A percentile compares a stretch with the other conserved stretches of the same genome.
Conservation (phyloP, 2,797 vertebrate genomes). For the Sphenodon punctatus region DNA sequence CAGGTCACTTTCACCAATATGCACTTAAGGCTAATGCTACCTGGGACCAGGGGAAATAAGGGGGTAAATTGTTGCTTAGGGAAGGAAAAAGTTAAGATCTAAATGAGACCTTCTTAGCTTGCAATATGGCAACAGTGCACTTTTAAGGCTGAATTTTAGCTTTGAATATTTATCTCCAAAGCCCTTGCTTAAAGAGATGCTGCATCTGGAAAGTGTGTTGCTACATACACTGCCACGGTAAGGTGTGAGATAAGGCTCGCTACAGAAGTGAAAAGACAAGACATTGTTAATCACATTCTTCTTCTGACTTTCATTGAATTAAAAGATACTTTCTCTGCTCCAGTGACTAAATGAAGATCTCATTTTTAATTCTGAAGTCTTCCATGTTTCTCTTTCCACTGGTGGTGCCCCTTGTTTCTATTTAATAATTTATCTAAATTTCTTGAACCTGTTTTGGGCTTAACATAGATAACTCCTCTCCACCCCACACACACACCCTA, state of each 20-base stretch:
- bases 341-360: slow-evolving; percentile 61
- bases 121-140: slow-evolving; percentile 62
- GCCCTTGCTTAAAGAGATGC: slow-evolving; percentile 69
- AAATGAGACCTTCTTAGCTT: slow-evolving; percentile 48
- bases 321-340: slow-evolving; percentile 58
- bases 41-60: slow-evolving; percentile 49
- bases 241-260: slow-evolving; percentile 40
- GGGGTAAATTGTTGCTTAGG: slow-evolving; percentile 31
- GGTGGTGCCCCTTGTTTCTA: slow-evolving; percentile 59
- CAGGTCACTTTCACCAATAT: slow-evolving; percentile 63
- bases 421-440: slow-evolving; percentile 28
- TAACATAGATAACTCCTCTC: slow-evolving; percentile 62
- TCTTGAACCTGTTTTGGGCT: slow-evolving; percentile 54
- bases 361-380: slow-evolving; percentile 77
- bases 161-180: slow-evolving; percentile 63
- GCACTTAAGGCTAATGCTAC: slow-evolving; percentile 61
- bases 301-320: slow-evolving; percentile 49
- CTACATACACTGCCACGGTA: slow-evolving; percentile 66
- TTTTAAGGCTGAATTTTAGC: slow-evolving; percentile 65
- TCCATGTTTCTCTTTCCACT: slow-evolving; percentile 73
- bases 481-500: slow-evolving; percentile 59
- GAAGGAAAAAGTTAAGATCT: slow-evolving; percentile 45
- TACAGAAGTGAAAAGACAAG: neutral
- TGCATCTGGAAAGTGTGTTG: slow-evolving; percentile 60
- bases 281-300: neutral